Conservation (phyloP, 2,888 invertebrate species). For the Drosophila picticornis region DNA sequence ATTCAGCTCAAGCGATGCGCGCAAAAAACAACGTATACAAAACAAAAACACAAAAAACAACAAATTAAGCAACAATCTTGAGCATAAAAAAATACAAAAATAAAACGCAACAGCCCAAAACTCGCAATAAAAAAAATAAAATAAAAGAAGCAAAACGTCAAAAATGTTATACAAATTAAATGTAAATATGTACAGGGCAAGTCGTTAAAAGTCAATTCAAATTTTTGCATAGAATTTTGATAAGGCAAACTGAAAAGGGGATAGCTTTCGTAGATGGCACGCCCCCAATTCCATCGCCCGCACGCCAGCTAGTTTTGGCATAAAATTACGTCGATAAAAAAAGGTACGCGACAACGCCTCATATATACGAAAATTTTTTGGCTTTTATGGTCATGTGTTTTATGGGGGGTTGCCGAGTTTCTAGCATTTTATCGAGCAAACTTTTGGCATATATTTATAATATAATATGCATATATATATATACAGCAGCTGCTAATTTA, state of each 20-base stretch:
- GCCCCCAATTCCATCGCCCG: background rate
- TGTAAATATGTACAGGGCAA: conserved; percentile 68
- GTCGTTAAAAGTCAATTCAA: conserved; percentile 81
- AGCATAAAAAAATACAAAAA: conserved; percentile 49
- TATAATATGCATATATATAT: conserved; percentile 53
- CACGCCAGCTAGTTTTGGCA: conserved; percentile 64
- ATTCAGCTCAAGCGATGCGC: conserved; percentile 48
- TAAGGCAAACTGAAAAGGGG: conserved; percentile 36
- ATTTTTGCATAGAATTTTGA: conserved; percentile 77
- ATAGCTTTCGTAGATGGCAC: background rate
- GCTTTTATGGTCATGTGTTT: conserved; percentile 37
- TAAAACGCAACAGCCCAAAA: conserved; percentile 17
- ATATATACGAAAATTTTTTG: conserved; percentile 19
- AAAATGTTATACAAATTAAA: conserved; percentile 78
- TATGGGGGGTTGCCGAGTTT: conserved; percentile 4
- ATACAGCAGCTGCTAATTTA: conserved; percentile 80
- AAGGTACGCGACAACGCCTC: conserved; percentile 62
- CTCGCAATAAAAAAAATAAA: conserved; percentile 32
- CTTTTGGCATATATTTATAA: conserved; percentile 67
- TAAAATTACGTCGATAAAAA: conserved; percentile 75
- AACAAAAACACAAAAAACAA: conserved; percentile 18
- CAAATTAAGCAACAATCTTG: conserved; percentile 75
- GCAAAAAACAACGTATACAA: background rate
- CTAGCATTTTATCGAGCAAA: conserved; percentile 75
- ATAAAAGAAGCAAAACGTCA: conserved; percentile 31